Evolutionary conservation across 1,140 invertebrate species (phyloP).

Genomic region (Zaprionus nigranus): DNA sequence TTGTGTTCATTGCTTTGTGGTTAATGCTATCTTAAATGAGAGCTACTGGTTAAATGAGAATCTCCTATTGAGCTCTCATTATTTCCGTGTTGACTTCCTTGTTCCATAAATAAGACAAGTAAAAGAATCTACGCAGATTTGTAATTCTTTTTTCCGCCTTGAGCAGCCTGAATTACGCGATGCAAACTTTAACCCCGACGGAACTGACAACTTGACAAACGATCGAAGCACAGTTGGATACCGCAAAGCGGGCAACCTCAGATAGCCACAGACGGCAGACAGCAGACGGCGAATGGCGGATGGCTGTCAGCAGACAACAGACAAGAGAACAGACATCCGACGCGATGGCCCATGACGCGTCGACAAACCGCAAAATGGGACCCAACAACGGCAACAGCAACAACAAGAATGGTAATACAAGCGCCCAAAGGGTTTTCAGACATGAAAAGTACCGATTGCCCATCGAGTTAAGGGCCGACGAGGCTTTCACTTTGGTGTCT

Average conservation of each 20-base stretch:
- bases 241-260: conserved; percentile 69
- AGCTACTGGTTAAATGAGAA: no score
- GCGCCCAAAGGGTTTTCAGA: conserved; percentile 42
- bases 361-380: conserved; percentile 71
- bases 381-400: conserved; percentile 38
- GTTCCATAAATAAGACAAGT: no score
- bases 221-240: conserved; percentile 62
- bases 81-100: no score
- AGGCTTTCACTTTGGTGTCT: conserved; percentile 45
- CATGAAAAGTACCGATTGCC: conserved; percentile 70
- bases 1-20: no score
- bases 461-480: conserved; percentile 37
- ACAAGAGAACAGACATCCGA: conserved; percentile 34
- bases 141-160: neutral
- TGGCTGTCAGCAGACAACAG: conserved; percentile 23
- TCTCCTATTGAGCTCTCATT: no score
- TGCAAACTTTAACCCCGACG: neutral
- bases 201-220: conserved; percentile 75
- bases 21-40: no score
- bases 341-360: conserved; percentile 62
- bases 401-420: conserved; percentile 15
- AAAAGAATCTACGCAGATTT: neutral
- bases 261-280: conserved; percentile 19
- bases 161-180: neutral
- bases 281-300: neutral